Percentiles rank a stretch among this genome's conserved stretches.
phyloP scores from a whole-genome alignment of 2,797 vertebrate genomes.

The Nannoperca obscura region DNA sequence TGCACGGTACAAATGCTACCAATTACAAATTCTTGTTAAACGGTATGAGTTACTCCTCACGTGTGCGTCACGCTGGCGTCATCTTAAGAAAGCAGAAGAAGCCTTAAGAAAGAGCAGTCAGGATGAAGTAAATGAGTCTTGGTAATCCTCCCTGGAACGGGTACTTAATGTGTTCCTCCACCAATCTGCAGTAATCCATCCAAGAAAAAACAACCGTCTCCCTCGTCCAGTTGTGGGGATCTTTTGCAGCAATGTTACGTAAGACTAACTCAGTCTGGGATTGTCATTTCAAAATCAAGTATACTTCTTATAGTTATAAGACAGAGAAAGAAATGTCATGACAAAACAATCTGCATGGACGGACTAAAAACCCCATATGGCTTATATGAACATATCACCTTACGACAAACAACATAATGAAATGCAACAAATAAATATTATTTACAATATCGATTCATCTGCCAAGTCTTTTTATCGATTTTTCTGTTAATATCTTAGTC shows the following conservation, averaged over 20 bases:
- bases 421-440: background rate
- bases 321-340: background rate
- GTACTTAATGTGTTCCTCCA: conserved; percentile 67
- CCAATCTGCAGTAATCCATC: conserved; percentile 74
- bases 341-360: background rate
- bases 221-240: conserved; percentile 33
- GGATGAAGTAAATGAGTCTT: conserved; percentile 76
- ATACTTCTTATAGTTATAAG: background rate
- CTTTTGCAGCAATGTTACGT: conserved; percentile 50
- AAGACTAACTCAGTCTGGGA: conserved; percentile 29
- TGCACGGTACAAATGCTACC: background rate
- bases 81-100: conserved; percentile 46
- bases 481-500: background rate
- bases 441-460: background rate
- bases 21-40: conserved; percentile 18
- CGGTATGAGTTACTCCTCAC: conserved; percentile 29
- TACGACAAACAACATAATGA: background rate
- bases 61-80: conserved; percentile 43
- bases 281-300: background rate
- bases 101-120: conserved; percentile 63
- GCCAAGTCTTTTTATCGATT: background rate
- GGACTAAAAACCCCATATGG: background rate
- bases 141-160: conserved; percentile 69
- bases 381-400: background rate
- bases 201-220: conserved; percentile 50